Evolutionary conservation across 1,140 invertebrate genomes (phyloP).

Genomic region (Procambarus virginalis): DNA sequence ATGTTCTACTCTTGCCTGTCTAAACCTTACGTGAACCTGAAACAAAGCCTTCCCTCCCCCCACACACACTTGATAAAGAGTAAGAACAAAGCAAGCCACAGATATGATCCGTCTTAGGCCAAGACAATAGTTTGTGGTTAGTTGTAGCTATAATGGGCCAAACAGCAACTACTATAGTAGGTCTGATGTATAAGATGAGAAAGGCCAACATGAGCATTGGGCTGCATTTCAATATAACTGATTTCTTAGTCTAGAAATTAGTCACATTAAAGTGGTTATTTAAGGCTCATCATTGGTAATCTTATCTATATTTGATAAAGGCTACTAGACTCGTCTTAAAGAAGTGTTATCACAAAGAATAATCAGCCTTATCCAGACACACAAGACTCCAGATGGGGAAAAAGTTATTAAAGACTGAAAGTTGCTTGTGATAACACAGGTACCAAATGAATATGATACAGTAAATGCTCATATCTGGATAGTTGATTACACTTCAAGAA

Average conservation of each 20-base stretch:
- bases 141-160: constrained; percentile 4
- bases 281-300: neutral
- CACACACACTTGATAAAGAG: neutral
- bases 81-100: constrained; percentile 15
- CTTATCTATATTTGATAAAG: constrained; percentile 13
- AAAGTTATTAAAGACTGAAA: constrained; percentile 19
- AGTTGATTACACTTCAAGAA: constrained; percentile 25
- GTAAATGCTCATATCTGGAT: constrained; percentile 30
- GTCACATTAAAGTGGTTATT: neutral
- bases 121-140: constrained; percentile 11
- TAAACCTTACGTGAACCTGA: neutral
- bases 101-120: neutral
- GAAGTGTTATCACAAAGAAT: constrained; percentile 21
- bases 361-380: neutral
- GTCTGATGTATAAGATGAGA: constrained; percentile 19
- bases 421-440: constrained; percentile 29
- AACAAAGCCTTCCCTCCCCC: neutral
- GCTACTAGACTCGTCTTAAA: constrained; percentile 22
- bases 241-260: neutral
- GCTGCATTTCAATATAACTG: neutral
- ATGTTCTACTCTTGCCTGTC: neutral
- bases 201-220: neutral
- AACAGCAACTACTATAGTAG: neutral
- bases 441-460: constrained; percentile 44
- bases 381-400: neutral